Percentiles rank a stretch among this genome's conserved stretches.
phyloP scores from a whole-genome alignment of 1,140 invertebrate species.

The Ctenoplectra terminalis region DNA sequence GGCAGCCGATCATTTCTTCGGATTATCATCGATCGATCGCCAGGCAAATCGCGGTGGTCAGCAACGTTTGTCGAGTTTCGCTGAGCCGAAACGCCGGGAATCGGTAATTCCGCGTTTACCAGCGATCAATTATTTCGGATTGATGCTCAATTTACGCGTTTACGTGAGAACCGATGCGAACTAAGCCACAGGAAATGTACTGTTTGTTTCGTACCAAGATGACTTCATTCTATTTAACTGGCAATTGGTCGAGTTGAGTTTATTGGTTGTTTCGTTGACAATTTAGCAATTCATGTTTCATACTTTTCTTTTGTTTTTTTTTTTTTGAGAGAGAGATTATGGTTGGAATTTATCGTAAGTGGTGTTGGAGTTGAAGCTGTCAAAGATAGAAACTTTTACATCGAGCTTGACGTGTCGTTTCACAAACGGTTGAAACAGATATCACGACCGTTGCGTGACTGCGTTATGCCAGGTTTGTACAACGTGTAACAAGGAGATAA shows the following conservation, averaged over 20 bases:
- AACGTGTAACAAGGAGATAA: conserved; percentile 7
- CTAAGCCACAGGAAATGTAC: background rate
- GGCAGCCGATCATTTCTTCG: conserved; percentile 70
- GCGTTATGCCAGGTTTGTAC: conserved; percentile 5
- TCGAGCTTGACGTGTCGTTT: conserved; percentile 1
- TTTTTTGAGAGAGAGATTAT: too few relatives aligned
- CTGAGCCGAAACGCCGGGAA: background rate
- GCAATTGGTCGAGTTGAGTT: background rate
- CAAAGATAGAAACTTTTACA: background rate
- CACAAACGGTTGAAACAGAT: conserved; percentile 1
- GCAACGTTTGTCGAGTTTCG: conserved; percentile 36
- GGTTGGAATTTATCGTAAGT: too few relatives aligned
- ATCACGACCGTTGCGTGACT: conserved; percentile 14
- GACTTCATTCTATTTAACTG: background rate
- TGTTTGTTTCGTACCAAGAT: background rate
- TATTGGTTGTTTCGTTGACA: background rate
- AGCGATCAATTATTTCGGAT: background rate
- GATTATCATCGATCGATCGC: conserved; percentile 75
- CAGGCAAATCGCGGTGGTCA: conserved; percentile 63
- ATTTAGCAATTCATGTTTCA: background rate
- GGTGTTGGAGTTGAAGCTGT: too few relatives aligned
- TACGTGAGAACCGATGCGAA: background rate
- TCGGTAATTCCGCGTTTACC: background rate
- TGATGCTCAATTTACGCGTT: background rate
- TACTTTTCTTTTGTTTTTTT: background rate